phyloP scores from a whole-genome alignment of 2,797 vertebrate genomes.

The Champsocephalus esox region DNA sequence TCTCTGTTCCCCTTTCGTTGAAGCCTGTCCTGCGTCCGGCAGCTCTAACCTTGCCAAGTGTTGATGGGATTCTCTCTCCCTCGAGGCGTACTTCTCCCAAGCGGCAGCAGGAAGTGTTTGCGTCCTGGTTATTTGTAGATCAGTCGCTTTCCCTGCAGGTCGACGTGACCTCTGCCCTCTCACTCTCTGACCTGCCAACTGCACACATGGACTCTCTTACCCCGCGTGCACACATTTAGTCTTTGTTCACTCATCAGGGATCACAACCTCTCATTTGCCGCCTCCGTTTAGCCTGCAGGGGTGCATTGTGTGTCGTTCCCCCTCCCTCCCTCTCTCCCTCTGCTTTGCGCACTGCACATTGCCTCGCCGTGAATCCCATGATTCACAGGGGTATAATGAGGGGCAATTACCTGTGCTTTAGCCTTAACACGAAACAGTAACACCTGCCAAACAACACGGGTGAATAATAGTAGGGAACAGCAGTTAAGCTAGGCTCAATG shows the following conservation, averaged over 20 bases:
- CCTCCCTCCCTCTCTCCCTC: slow-evolving; percentile 14
- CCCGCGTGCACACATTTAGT: neutral
- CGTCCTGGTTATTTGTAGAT: slow-evolving; percentile 20
- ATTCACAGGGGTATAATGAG: slow-evolving; percentile 52
- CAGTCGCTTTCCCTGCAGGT: slow-evolving; percentile 27
- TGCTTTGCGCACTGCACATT: slow-evolving; percentile 21
- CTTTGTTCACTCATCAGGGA: slow-evolving; percentile 56
- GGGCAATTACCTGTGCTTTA: slow-evolving; percentile 60
- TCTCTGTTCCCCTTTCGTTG: slow-evolving; percentile 36
- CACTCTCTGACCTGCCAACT: slow-evolving; percentile 39
- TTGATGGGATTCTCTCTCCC: slow-evolving; percentile 1
- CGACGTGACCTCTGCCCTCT: slow-evolving; percentile 33
- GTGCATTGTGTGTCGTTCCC: slow-evolving; percentile 37
- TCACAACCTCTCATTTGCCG: slow-evolving; percentile 37
- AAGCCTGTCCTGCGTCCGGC: slow-evolving; percentile 41
- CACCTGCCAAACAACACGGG: slow-evolving; percentile 52
- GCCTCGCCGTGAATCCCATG: slow-evolving; percentile 9
- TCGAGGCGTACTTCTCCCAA: slow-evolving; percentile 2
- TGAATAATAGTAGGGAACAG: slow-evolving; percentile 42
- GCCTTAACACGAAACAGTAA: slow-evolving; percentile 51
- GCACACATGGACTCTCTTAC: slow-evolving; percentile 31
- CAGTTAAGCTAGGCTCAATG: slow-evolving; percentile 1
- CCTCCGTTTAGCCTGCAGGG: slow-evolving; percentile 25
- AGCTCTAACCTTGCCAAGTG: slow-evolving; percentile 30
- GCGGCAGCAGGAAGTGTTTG: slow-evolving; percentile 37